phyloP scores from a whole-genome alignment of 1,140 invertebrate genomes.

The Megalonaias nervosa region DNA sequence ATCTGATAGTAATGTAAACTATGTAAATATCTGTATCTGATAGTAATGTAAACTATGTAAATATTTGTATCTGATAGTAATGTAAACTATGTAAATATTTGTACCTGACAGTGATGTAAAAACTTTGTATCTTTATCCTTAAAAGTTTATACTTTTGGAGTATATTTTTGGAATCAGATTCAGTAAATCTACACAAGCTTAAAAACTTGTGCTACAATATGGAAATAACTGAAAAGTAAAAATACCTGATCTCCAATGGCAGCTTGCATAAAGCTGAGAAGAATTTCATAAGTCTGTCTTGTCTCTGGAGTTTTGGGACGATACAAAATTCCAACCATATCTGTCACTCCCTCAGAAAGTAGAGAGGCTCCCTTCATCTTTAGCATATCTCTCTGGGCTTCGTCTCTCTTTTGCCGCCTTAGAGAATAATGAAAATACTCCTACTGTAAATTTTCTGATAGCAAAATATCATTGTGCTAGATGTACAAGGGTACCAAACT shows the following conservation, averaged over 20 bases:
- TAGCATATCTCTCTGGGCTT: slow-evolving; percentile 91
- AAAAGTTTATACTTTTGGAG: no score
- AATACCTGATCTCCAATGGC: slow-evolving; percentile 93
- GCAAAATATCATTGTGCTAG: background rate
- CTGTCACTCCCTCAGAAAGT: slow-evolving; percentile 90
- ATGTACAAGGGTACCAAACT: background rate
- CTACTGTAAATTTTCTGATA: slow-evolving; percentile 15
- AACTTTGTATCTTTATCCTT: no score
- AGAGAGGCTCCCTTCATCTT: slow-evolving; percentile 90
- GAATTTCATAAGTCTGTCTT: slow-evolving; percentile 95
- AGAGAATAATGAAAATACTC: slow-evolving; percentile 67
- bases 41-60: no score
- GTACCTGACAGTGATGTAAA: no score
- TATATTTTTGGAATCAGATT: no score
- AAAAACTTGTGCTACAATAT: background rate
- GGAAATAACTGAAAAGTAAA: background rate
- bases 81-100: no score
- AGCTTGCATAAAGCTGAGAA: slow-evolving; percentile 97
- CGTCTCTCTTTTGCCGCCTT: slow-evolving; percentile 77
- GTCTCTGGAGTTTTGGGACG: slow-evolving; percentile 98
- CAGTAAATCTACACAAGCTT: slow-evolving; percentile 1
- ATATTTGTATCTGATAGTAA: no score
- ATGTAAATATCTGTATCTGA: no score
- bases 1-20: no score
- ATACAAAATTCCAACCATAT: slow-evolving; percentile 95